Conservation (phyloP, 2,888 invertebrate species). For the Caenorhabditis sp. region DNA sequence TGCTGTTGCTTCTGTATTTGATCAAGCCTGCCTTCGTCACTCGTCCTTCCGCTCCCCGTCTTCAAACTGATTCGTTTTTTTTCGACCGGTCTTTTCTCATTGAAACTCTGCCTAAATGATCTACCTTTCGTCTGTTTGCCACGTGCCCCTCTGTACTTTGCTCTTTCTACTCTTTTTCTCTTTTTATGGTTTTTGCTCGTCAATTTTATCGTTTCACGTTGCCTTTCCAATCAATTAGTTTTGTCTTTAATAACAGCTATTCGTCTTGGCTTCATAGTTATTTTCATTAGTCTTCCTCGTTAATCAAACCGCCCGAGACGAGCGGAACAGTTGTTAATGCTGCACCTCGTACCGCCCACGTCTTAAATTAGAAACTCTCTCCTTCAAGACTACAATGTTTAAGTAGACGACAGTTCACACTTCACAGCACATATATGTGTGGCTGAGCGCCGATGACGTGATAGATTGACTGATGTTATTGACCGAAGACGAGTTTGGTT, state of each 20-base stretch:
- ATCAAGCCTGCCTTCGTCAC: conserved; percentile 47
- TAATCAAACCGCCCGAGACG: background rate
- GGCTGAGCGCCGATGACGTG: conserved; percentile 15
- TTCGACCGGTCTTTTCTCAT: conserved; percentile 13
- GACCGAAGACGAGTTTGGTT: conserved; percentile 27
- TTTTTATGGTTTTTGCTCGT: background rate
- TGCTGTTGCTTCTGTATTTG: conserved; percentile 56
- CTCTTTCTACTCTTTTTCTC: background rate
- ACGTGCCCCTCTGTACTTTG: conserved; percentile 30
- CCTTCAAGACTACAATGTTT: background rate
- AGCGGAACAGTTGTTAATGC: background rate
- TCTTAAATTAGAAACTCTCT: conserved; percentile 8
- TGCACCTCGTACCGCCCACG: background rate
- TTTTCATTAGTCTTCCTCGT: background rate
- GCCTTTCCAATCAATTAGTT: background rate
- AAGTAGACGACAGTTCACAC: conserved; percentile 25
- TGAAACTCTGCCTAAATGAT: conserved; percentile 7
- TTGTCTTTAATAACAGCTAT: background rate
- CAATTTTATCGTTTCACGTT: background rate
- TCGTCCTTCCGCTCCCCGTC: conserved; percentile 18
- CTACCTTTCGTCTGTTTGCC: conserved; percentile 15
- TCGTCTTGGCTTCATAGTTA: background rate
- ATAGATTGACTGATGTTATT: conserved; percentile 19
- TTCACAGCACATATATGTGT: conserved; percentile 39
- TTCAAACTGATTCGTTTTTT: conserved; percentile 12